A percentile compares a stretch with the other conserved stretches of the same genome.
phyloP scores from a whole-genome alignment of 1,140 invertebrate genomes.

The Formica selysi region DNA sequence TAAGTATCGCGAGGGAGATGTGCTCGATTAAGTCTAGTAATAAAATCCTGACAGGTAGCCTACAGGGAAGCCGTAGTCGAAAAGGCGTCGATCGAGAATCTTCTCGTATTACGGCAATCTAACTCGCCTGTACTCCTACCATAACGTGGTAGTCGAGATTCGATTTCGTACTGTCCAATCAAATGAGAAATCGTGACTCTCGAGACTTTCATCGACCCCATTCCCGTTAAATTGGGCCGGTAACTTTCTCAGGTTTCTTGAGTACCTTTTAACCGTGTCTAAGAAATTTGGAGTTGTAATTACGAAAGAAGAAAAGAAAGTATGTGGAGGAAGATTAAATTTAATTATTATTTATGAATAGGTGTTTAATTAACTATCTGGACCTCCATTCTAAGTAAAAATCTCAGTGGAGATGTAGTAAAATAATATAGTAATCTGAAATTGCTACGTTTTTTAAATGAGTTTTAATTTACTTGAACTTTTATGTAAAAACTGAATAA shows the following conservation, averaged over 20 bases:
- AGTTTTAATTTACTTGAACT: background rate
- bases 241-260: constrained; percentile 46
- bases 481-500: background rate
- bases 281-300: constrained; percentile 47
- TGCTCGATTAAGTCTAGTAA: constrained; percentile 7
- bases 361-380: constrained; percentile 11
- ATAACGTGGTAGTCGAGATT: constrained; percentile 21
- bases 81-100: constrained; percentile 28
- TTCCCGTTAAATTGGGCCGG: constrained; percentile 45
- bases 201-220: constrained; percentile 54
- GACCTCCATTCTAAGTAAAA: background rate
- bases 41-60: constrained; percentile 17
- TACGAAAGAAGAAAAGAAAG: constrained; percentile 14
- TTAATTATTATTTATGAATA: constrained; percentile 43
- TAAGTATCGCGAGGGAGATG: background rate
- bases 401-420: background rate
- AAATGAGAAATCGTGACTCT: constrained; percentile 62
- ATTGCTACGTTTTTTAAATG: background rate
- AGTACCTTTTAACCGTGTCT: constrained; percentile 49
- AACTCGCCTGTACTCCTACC: constrained; percentile 27
- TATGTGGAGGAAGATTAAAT: background rate
- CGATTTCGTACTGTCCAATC: constrained; percentile 59
- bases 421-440: constrained; percentile 15
- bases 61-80: background rate
- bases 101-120: constrained; percentile 40